Conservation (phyloP, 2,113 vertebrate species). For the Pipa parva region DNA sequence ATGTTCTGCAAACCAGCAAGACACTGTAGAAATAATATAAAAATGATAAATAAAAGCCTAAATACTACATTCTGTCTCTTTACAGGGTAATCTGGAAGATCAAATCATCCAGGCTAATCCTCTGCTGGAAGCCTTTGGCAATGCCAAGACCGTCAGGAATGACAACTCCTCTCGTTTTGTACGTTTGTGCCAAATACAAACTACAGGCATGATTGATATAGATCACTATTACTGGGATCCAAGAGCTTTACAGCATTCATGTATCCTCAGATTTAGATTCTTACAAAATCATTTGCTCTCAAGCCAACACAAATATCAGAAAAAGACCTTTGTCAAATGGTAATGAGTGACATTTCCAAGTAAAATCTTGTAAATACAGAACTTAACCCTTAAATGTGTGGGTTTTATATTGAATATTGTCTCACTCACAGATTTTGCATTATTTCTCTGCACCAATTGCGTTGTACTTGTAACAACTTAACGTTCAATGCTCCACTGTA, state of each 20-base stretch:
- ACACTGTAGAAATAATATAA: too few species aligned
- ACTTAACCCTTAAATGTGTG: too few species aligned
- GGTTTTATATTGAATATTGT: too few species aligned
- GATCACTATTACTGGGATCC: neutral
- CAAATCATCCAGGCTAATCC: too few species aligned
- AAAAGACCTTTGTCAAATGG: neutral
- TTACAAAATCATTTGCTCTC: neutral
- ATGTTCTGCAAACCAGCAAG: neutral
- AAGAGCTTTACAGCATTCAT: neutral
- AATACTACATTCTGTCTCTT: neutral
- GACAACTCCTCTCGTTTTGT: conserved; percentile 45
- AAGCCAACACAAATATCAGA: neutral
- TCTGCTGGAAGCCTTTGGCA: too few species aligned
- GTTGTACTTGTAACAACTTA: too few species aligned
- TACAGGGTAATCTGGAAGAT: conserved; percentile 53
- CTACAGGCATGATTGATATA: neutral
- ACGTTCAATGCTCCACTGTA: too few species aligned
- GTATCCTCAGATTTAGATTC: neutral
- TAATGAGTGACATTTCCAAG: too few species aligned
- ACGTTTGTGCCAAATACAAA: conserved; percentile 11
- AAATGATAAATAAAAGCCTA: too few species aligned
- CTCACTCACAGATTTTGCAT: too few species aligned
- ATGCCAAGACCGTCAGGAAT: conserved; percentile 43
- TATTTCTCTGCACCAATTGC: too few species aligned
- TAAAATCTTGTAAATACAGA: too few species aligned